Evolutionary conservation across 2,797 vertebrate species (phyloP).

Genomic region (Rhynchonycteris naso): DNA sequence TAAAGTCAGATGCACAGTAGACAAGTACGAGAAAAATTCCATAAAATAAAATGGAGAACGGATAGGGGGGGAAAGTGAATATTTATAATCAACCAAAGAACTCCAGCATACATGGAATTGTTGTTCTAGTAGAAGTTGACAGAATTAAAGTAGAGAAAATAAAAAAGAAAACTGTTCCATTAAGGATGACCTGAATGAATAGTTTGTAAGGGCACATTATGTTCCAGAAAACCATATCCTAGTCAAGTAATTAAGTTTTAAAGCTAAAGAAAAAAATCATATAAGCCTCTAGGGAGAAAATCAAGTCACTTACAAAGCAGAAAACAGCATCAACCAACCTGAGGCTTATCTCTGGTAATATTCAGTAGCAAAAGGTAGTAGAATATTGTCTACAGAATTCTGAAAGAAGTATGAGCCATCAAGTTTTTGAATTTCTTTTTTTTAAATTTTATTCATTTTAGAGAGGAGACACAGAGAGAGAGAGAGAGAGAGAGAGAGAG

Average conservation of each 20-base stretch:
- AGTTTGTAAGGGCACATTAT: neutral
- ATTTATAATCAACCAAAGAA: neutral
- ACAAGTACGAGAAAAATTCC: neutral
- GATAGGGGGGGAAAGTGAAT: neutral
- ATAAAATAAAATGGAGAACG: neutral
- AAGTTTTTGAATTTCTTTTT: too few species aligned
- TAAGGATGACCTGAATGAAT: neutral
- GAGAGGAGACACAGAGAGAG: too few species aligned
- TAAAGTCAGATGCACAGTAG: neutral
- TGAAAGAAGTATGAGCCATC: neutral
- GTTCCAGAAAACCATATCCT: neutral
- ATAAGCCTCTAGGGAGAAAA: neutral
- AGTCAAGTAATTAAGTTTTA: neutral
- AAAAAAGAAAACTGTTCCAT: neutral
- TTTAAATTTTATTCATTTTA: too few species aligned
- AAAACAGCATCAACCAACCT: neutral
- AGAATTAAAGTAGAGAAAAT: constrained; percentile 13
- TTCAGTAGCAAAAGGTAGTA: neutral
- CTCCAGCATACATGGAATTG: neutral
- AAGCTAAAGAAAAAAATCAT: constrained; percentile 8
- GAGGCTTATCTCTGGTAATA: neutral
- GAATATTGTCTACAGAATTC: neutral
- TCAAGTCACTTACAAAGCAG: neutral
- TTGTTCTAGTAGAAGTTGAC: neutral
- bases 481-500: too few species aligned